phyloP scores from a whole-genome alignment of 2,797 vertebrate species.

The Tokudaia tokunoshimensis region DNA sequence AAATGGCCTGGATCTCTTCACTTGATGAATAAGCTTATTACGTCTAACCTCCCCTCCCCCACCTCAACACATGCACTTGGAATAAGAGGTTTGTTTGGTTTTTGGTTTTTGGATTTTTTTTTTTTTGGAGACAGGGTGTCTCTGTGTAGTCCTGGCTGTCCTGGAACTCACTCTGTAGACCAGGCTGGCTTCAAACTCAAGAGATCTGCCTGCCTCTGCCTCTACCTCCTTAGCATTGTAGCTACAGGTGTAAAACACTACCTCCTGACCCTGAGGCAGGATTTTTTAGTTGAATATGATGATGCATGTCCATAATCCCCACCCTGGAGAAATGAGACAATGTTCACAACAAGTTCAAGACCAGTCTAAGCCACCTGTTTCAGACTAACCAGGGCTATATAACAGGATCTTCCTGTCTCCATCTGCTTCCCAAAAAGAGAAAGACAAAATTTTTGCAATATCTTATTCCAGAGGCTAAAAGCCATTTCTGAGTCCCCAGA shows the following conservation, averaged over 20 bases:
- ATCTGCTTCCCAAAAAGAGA: background rate
- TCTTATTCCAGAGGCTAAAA: conserved; percentile 63
- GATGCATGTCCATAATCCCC: background rate
- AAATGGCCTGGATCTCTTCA: conserved; percentile 46
- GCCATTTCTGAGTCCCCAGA: conserved; percentile 58
- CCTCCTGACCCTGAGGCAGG: background rate
- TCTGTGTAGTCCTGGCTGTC: background rate
- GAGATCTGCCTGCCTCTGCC: background rate
- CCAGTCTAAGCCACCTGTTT: background rate
- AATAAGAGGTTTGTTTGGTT: background rate
- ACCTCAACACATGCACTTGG: background rate
- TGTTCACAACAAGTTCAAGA: background rate
- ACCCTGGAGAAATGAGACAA: background rate
- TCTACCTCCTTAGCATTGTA: background rate
- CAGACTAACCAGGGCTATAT: background rate
- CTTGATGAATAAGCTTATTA: conserved; percentile 39
- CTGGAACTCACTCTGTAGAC: background rate
- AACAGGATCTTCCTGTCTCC: background rate
- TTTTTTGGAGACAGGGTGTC: background rate
- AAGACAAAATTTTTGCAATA: background rate
- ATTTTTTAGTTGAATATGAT: background rate
- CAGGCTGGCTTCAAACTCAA: background rate
- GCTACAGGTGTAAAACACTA: background rate
- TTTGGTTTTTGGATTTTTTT: background rate
- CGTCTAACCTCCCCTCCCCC: background rate